These are phyloP conservation scores for Ammodytes dubius DNA, from an alignment of 2,113 vertebrate genomes.

Conservation along the genomic window DNA sequence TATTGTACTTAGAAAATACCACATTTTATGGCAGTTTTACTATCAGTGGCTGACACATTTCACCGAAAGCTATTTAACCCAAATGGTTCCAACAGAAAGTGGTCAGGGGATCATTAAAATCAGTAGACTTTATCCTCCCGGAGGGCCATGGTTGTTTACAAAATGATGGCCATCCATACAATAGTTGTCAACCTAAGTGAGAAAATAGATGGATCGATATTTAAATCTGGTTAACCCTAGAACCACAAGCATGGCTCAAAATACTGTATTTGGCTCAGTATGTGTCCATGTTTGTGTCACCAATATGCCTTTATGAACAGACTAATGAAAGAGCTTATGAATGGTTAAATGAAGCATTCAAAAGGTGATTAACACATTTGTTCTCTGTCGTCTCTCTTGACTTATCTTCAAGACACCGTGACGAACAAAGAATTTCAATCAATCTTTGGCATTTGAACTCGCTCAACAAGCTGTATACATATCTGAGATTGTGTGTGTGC, in stretches of 20 bases:
- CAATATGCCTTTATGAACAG: slow-evolving; percentile 21
- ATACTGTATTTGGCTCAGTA: neutral
- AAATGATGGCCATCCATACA: neutral
- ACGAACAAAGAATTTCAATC: neutral
- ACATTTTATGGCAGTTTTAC: neutral
- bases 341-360: slow-evolving; percentile 57
- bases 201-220: too few relatives aligned
- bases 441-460: neutral
- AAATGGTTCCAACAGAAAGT: neutral
- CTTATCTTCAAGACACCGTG: neutral
- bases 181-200: neutral
- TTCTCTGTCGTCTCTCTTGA: slow-evolving; percentile 27
- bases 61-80: neutral
- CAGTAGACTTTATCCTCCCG: neutral
- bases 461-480: neutral
- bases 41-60: neutral
- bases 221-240: neutral
- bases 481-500: neutral
- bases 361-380: slow-evolving; percentile 63
- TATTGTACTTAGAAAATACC: too few relatives aligned
- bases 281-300: slow-evolving; percentile 2
- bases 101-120: neutral
- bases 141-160: neutral
- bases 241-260: neutral
- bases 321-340: slow-evolving; percentile 39